Conservation (phyloP, 2,113 vertebrate genomes). For the Actenoides lindsayi region DNA sequence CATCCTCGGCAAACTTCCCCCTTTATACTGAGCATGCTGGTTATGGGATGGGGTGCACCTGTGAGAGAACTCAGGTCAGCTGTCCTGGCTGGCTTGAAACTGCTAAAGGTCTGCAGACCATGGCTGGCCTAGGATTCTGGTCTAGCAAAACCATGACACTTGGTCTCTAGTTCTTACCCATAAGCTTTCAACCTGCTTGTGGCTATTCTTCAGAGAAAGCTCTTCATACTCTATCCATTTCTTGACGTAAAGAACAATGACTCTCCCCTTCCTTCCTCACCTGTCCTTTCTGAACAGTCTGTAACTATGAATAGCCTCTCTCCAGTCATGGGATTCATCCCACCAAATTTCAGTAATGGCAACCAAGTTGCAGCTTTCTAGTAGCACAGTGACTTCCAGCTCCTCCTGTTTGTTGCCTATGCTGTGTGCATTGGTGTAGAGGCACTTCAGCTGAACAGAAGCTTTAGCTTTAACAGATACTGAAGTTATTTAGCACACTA, state of each 20-base stretch:
- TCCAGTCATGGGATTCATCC: neutral
- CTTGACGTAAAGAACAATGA: neutral
- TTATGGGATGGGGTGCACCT: too few relatives aligned
- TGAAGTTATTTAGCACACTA: neutral
- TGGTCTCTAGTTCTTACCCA: neutral
- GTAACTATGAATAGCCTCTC: neutral
- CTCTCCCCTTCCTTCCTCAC: neutral
- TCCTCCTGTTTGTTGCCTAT: neutral
- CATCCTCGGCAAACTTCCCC: too few relatives aligned
- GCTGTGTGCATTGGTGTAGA: neutral
- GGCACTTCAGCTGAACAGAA: neutral
- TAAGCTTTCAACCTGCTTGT: neutral
- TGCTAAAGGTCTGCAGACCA: too few relatives aligned
- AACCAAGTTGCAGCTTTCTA: neutral
- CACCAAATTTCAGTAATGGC: neutral
- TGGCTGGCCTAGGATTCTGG: too few relatives aligned
- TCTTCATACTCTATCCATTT: neutral
- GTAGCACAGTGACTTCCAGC: neutral
- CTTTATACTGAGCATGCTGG: too few relatives aligned
- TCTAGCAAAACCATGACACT: too few relatives aligned
- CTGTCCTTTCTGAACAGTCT: neutral
- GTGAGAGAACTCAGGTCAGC: too few relatives aligned
- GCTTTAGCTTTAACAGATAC: neutral
- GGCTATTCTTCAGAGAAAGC: neutral
- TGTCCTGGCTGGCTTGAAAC: too few relatives aligned